A percentile compares a stretch with the other conserved stretches of the same genome.
Conservation (phyloP, 2,113 vertebrate species). For the Larimichthys crocea region DNA sequence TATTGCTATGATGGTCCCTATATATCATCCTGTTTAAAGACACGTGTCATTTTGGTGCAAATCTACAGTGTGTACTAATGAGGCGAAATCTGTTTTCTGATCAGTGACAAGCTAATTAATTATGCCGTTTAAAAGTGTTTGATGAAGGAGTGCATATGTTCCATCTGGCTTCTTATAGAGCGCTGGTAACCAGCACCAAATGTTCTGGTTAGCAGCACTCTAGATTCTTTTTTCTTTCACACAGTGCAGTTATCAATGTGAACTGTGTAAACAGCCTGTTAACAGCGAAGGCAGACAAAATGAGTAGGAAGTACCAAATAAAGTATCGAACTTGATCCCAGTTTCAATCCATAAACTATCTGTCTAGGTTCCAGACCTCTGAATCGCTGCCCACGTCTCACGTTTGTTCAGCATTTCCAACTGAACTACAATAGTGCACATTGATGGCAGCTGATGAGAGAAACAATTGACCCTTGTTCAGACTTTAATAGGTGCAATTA, state of each 20-base stretch:
- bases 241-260: not conserved
- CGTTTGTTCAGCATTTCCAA: not conserved
- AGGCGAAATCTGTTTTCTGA: constrained; percentile 3
- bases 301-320: no score
- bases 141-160: not conserved
- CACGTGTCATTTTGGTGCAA: not conserved
- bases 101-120: constrained; percentile 11
- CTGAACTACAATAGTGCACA: no score
- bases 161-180: not conserved
- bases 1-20: no score
- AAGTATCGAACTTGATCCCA: not conserved
- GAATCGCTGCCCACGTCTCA: not conserved
- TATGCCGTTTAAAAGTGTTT: constrained; percentile 22
- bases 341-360: not conserved
- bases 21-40: not conserved
- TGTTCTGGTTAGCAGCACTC: not conserved
- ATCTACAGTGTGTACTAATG: not conserved
- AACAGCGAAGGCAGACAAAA: not conserved
- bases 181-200: not conserved
- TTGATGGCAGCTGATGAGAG: not conserved
- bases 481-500: not conserved
- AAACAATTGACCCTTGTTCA: not conserved
- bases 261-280: not conserved
- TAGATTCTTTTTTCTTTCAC: not conserved
- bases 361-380: not conserved